A percentile compares a stretch with the other conserved stretches of the same genome.
These are phyloP conservation scores for Magallana ariakensis DNA, from an alignment of 1,140 invertebrate species.

Conservation along the genomic window DNA sequence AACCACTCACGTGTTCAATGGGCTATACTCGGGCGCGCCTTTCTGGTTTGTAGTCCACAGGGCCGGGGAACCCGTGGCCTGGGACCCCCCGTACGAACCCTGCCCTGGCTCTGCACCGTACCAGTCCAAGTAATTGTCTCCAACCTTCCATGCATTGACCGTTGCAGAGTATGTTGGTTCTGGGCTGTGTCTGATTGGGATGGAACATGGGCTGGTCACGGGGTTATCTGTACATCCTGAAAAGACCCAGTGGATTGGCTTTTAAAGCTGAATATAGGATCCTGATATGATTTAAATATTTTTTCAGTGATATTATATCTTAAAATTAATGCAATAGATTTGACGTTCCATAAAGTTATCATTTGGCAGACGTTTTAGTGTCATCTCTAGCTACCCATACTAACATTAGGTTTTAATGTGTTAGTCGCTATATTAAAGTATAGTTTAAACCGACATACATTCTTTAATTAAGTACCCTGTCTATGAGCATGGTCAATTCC, in stretches of 20 bases:
- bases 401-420: too few species aligned
- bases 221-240: not conserved
- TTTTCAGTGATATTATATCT: too few species aligned
- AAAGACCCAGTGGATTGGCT: not conserved
- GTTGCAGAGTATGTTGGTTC: conserved; percentile 69
- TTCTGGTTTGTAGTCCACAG: conserved; percentile 80
- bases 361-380: too few species aligned
- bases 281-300: too few species aligned
- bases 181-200: conserved; percentile 1
- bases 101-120: conserved; percentile 78
- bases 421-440: too few species aligned
- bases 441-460: too few species aligned
- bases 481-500: conserved; percentile 75
- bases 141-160: conserved; percentile 78
- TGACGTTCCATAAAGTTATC: too few species aligned
- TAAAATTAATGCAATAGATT: too few species aligned
- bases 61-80: conserved; percentile 78
- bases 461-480: conserved; percentile 56
- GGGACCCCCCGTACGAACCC: conserved; percentile 70
- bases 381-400: too few species aligned
- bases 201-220: not conserved
- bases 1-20: conserved; percentile 63
- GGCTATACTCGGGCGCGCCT: not conserved
- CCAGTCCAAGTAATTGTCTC: conserved; percentile 80
- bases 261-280: too few species aligned